These are phyloP conservation scores for Zonitis immaculata DNA, from an alignment of 2,888 invertebrate genomes.

Conservation along the genomic window DNA sequence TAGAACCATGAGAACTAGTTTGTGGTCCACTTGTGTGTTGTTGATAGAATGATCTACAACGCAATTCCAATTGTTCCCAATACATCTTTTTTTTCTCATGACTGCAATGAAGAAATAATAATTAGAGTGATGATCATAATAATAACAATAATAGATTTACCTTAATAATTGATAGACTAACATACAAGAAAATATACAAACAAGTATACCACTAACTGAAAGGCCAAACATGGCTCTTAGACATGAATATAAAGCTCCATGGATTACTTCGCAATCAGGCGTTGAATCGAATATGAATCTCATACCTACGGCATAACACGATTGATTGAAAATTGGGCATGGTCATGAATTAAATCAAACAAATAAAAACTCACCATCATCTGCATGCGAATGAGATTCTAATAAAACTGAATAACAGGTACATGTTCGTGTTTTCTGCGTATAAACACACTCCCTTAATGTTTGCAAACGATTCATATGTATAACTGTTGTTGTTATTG, in stretches of 20 bases:
- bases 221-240: conserved; percentile 85
- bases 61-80: conserved; percentile 85
- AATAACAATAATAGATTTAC: conserved; percentile 47
- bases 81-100: conserved; percentile 94
- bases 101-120: conserved; percentile 47
- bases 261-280: conserved; percentile 84
- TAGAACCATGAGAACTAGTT: conserved; percentile 45
- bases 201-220: conserved; percentile 83
- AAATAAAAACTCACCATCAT: conserved; percentile 51
- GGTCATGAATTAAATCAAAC: too few relatives aligned
- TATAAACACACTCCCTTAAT: conserved; percentile 81
- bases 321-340: too few relatives aligned
- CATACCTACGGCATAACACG: conserved; percentile 54
- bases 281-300: conserved; percentile 82
- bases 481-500: conserved; percentile 85
- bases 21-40: conserved; percentile 48
- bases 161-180: conserved; percentile 82
- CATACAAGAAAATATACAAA: conserved; percentile 91
- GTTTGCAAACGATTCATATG: conserved; percentile 89
- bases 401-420: conserved; percentile 72
- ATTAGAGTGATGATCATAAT: not conserved
- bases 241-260: conserved; percentile 84
- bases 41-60: conserved; percentile 74
- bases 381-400: conserved; percentile 59
- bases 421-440: conserved; percentile 70